Evolutionary conservation across 2,797 vertebrate genomes (phyloP).

Genomic region (Calcarius lapponicus): DNA sequence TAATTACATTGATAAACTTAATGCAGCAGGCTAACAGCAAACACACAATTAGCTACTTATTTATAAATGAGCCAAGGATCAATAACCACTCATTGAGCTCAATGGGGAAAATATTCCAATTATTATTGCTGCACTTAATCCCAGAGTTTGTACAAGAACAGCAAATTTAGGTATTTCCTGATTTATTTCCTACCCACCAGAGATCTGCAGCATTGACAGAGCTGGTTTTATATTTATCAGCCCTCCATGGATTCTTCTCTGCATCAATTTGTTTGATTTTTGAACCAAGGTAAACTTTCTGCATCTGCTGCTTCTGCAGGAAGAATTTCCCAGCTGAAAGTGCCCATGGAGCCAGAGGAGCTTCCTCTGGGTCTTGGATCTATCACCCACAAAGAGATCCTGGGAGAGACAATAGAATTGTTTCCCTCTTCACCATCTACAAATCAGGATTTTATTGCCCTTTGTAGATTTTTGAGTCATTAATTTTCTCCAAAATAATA

Average conservation of each 20-base stretch:
- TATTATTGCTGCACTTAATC: not conserved
- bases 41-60: not conserved
- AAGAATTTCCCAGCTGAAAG: not conserved
- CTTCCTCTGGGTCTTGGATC: not conserved
- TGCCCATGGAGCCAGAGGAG: not conserved
- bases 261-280: not conserved
- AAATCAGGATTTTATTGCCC: not conserved
- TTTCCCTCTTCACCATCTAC: not conserved
- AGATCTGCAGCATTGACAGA: not conserved
- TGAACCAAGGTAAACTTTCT: not conserved
- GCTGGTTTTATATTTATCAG: not conserved
- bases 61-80: constrained; percentile 12
- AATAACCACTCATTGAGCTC: not conserved
- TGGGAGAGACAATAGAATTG: not conserved
- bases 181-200: not conserved
- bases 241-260: not conserved
- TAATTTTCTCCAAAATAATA: not conserved
- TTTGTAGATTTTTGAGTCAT: not conserved
- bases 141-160: not conserved
- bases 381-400: not conserved
- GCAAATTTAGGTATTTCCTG: not conserved
- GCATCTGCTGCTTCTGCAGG: not conserved
- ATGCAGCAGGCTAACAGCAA: not conserved
- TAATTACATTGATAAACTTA: constrained; percentile 17
- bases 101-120: not conserved